Evolutionary conservation across 2,797 vertebrate genomes (phyloP).

Genomic region (Typhlichthys subterraneus): DNA sequence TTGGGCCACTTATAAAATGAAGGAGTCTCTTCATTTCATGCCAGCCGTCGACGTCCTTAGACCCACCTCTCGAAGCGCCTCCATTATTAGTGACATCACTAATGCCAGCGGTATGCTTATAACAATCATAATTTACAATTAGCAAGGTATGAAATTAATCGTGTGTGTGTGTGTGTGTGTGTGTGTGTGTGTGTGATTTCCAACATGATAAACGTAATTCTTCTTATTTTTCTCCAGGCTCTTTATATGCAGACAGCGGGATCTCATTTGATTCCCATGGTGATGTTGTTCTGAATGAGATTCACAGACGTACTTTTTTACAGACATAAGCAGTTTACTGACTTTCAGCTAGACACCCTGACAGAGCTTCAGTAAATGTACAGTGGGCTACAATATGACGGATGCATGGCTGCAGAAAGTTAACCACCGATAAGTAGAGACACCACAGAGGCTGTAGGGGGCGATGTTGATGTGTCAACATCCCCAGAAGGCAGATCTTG

Average conservation of each 20-base stretch:
- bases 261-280: conserved; percentile 50
- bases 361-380: too few relatives aligned
- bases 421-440: too few relatives aligned
- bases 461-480: not conserved
- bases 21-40: conserved; percentile 76
- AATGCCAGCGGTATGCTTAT: conserved; percentile 63
- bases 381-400: too few relatives aligned
- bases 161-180: too few relatives aligned
- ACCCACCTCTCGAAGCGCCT: conserved; percentile 79
- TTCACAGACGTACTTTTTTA: conserved; percentile 37
- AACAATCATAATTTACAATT: not conserved
- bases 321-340: conserved; percentile 5
- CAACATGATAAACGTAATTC: not conserved
- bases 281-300: conserved; percentile 67
- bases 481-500: not conserved
- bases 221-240: conserved; percentile 41
- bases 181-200: too few relatives aligned
- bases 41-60: conserved; percentile 73
- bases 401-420: too few relatives aligned
- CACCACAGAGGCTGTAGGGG: too few relatives aligned
- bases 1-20: conserved; percentile 84
- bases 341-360: not conserved
- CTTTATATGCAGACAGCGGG: conserved; percentile 52
- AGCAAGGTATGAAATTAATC: not conserved
- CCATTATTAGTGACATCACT: conserved; percentile 80